Evolutionary conservation across 1,140 invertebrate species (phyloP), one percentile per base, ranked within the genome.

Genomic region (Triops longicaudatus): DNA sequence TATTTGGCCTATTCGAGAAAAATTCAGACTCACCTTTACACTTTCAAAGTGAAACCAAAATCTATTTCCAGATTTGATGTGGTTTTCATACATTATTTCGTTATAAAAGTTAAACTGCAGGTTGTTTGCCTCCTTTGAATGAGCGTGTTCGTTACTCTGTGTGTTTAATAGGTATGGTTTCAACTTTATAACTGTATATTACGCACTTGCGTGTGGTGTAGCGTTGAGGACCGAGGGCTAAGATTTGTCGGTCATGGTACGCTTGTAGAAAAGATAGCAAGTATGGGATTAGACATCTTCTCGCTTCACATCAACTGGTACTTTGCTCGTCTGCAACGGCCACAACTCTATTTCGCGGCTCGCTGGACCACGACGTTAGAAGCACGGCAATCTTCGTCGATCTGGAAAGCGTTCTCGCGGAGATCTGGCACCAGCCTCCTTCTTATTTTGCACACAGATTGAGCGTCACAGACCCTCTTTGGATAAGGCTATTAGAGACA

Each of bases 301-400:
- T 63, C 50, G 50, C 50, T 63, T 63, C 50, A 63, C 50, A 63
- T 63, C 50, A 63, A 63, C 50, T 63, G 50, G 50, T 63, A 63
- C 17, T 63, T 63, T 63, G 50, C 50, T 63, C 50, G 50, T 63
- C 50, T 63, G 50, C 50, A 63, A 63, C 50, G 50, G 50, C 50
- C 50, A 63, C 50, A 63, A 63, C 50, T 63, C 50, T 63, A 63
- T 63, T 63, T 63, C 50, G 50, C 50, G 50, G 50, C 50, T 63
- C 50, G 50, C 50, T 63, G 50, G 50, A 63, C 50, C 50, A 63
- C 50, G 14, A 63, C 50, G 50, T 63, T 63, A 22, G 50, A 63
- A 63, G 50, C 50, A 63, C 7, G 50, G 50, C 50, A 63, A 63
- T 63, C 50, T 63, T 63, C 50, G 50, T 63, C 50, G 50, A 63